Conservation (phyloP, 2,797 vertebrate species). For the Syncerus caffer region DNA sequence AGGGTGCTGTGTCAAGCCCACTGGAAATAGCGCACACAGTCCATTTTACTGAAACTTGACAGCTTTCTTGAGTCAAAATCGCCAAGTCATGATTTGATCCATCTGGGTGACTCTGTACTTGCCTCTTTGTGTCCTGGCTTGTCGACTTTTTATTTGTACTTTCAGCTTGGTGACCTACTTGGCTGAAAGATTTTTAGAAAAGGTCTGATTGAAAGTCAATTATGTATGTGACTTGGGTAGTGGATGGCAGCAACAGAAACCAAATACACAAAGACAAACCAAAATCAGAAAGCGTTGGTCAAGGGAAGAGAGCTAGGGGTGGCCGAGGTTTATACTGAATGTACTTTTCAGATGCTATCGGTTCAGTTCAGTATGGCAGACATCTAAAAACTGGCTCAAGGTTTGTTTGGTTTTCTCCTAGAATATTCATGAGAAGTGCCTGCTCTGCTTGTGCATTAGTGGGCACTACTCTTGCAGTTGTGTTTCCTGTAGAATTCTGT, state of each 20-base stretch:
- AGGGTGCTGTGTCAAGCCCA: accelerated
- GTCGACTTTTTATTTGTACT: neutral
- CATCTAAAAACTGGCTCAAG: accelerated
- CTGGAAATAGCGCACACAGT: neutral
- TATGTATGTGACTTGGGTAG: accelerated
- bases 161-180: neutral
- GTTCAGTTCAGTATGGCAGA: no score
- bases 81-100: accelerated
- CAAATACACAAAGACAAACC: neutral
- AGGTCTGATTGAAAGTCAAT: neutral
- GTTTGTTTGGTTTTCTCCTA: neutral
- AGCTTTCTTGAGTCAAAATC: neutral
- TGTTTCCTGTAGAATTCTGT: neutral
- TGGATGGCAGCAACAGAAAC: accelerated
- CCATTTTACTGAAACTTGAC: neutral
- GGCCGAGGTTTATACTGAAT: accelerated
- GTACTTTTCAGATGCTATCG: accelerated
- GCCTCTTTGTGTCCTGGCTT: neutral
- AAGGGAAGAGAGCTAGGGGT: accelerated
- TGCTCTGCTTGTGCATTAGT: neutral
- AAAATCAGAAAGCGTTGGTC: accelerated
- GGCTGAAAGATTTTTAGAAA: neutral
- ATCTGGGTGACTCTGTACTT: no score
- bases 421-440: neutral
- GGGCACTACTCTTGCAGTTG: accelerated